A percentile compares a stretch with the other conserved stretches of the same genome.
Conservation (phyloP, 2,113 vertebrate genomes). For the Saccopteryx bilineata region DNA sequence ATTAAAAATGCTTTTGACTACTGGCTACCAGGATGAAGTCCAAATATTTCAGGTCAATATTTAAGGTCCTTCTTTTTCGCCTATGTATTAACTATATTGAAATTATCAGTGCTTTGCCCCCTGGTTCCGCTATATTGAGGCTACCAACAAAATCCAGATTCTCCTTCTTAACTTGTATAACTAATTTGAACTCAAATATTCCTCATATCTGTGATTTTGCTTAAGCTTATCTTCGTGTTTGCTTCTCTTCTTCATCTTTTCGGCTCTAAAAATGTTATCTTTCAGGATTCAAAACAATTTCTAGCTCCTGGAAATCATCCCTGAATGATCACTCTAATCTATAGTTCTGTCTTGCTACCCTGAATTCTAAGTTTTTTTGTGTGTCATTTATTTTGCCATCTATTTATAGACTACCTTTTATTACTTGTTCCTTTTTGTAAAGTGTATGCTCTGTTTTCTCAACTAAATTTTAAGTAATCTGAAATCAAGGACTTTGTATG, state of each 20-base stretch:
- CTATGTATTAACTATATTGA: neutral
- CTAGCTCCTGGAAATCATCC: neutral
- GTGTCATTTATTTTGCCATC: neutral
- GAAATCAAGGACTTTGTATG: neutral
- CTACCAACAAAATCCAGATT: neutral
- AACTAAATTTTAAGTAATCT: neutral
- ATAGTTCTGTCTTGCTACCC: neutral
- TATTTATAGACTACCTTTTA: neutral
- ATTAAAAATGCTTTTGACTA: neutral
- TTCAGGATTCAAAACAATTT: neutral
- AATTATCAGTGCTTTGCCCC: neutral
- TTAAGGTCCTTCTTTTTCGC: neutral
- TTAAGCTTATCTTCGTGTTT: neutral
- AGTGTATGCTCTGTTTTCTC: slow-evolving; percentile 4
- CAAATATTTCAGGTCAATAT: neutral
- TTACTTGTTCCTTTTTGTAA: neutral
- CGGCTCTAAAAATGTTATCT: neutral
- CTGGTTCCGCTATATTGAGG: neutral
- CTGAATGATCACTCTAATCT: neutral
- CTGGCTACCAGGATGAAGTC: neutral
- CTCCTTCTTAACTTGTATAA: neutral
- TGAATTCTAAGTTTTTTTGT: neutral
- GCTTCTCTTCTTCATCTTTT: neutral
- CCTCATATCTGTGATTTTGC: neutral
- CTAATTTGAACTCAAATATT: neutral